Conservation (phyloP, 1,140 invertebrate genomes). For the Ceratosolen fusciceps region DNA sequence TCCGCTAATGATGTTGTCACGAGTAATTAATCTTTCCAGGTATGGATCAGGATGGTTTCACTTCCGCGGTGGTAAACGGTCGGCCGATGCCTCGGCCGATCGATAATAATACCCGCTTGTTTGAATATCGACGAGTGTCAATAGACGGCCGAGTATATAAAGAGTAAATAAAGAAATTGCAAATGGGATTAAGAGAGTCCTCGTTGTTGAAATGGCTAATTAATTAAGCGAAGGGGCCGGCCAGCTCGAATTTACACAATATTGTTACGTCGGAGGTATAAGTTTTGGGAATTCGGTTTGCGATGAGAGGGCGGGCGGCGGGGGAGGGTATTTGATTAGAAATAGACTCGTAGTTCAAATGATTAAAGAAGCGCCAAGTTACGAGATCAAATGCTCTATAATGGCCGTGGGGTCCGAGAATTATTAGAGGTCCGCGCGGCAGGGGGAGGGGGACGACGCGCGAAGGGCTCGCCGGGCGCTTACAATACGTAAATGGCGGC, state of each 20-base stretch:
- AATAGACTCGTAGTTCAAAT: no score
- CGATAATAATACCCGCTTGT: not conserved
- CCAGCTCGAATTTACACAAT: not conserved
- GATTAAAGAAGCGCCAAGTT: slow-evolving; percentile 9
- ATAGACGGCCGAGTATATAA: not conserved
- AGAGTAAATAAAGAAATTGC: not conserved
- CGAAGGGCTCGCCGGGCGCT: no score
- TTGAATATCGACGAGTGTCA: slow-evolving; percentile 8
- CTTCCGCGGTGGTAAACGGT: not conserved
- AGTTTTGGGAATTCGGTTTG: no score
- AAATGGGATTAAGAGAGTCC: not conserved
- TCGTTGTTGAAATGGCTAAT: not conserved
- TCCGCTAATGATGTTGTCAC: not conserved
- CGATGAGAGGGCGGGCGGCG: no score
- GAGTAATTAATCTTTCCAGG: not conserved
- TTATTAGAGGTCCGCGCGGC: no score
- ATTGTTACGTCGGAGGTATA: no score
- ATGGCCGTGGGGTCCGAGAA: not conserved
- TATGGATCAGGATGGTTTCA: slow-evolving; percentile 4
- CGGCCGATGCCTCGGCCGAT: not conserved
- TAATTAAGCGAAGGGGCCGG: not conserved
- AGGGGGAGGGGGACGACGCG: not conserved
- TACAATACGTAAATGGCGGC: no score
- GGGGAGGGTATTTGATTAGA: no score
- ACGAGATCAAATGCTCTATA: slow-evolving; percentile 15